A percentile compares a stretch with the other conserved stretches of the same genome.
Evolutionary conservation across 2,797 vertebrate species (phyloP).

Genomic region (Philypnodon macrostomus): DNA sequence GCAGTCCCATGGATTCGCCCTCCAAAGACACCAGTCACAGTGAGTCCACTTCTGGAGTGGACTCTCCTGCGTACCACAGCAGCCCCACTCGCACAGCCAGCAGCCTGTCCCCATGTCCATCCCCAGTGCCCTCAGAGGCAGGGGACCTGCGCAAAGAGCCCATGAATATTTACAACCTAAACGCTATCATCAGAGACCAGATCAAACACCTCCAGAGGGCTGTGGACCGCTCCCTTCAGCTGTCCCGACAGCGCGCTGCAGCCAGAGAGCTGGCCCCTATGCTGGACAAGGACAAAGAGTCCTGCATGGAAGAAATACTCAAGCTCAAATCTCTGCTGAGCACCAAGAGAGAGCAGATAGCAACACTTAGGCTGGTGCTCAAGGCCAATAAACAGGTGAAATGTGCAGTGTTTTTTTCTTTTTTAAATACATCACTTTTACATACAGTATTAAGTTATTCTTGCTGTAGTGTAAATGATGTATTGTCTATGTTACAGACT

Average conservation of each 20-base stretch:
- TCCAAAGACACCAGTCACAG: slow-evolving; percentile 78
- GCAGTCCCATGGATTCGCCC: slow-evolving; percentile 82
- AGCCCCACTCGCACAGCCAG: slow-evolving; percentile 83
- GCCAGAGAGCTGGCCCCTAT: slow-evolving; percentile 90
- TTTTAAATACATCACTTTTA: background rate
- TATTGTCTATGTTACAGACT: slow-evolving; percentile 75
- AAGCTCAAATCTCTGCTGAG: slow-evolving; percentile 96
- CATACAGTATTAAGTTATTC: background rate
- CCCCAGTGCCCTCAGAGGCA: slow-evolving; percentile 78
- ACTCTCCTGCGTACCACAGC: slow-evolving; percentile 61
- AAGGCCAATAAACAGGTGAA: slow-evolving; percentile 98
- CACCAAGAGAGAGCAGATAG: slow-evolving; percentile 97
- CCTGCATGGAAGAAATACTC: slow-evolving; percentile 95
- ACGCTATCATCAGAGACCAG: slow-evolving; percentile 97
- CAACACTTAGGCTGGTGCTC: slow-evolving; percentile 91
- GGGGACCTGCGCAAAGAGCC: slow-evolving; percentile 94
- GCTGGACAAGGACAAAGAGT: slow-evolving; percentile 96
- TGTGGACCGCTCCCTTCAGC: slow-evolving; percentile 92
- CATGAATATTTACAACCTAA: slow-evolving; percentile 99
- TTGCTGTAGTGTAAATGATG: background rate
- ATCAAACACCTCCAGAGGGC: slow-evolving; percentile 97
- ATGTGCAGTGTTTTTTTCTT: background rate
- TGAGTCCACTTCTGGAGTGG: slow-evolving; percentile 29
- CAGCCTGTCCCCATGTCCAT: slow-evolving; percentile 80
- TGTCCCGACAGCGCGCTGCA: slow-evolving; percentile 92